A percentile compares a stretch with the other conserved stretches of the same genome.
Evolutionary conservation across 2,888 invertebrate genomes (phyloP).

Genomic region (Deilephila elpenor): DNA sequence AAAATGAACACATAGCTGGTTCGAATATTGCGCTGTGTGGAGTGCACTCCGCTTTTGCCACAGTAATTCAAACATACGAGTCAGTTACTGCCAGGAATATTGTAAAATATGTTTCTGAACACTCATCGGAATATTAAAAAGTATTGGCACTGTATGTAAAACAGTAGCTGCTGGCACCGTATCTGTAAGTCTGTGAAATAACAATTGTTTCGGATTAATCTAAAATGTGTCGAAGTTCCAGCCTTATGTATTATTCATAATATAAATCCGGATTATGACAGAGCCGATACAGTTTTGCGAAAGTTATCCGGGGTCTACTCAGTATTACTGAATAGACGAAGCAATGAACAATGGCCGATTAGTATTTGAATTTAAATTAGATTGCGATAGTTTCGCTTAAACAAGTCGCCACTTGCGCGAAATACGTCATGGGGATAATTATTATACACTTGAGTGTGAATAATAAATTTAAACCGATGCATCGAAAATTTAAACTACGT

Average conservation of each 20-base stretch:
- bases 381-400: conserved; percentile 19
- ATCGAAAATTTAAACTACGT: too few species aligned
- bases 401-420: neutral
- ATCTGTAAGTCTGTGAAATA: conserved; percentile 19
- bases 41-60: conserved; percentile 47
- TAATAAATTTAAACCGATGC: too few species aligned
- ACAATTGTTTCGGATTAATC: conserved; percentile 50
- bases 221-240: conserved; percentile 50
- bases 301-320: conserved; percentile 35
- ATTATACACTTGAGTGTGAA: neutral
- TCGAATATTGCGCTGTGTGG: conserved; percentile 35
- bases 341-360: conserved; percentile 21
- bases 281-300: conserved; percentile 46
- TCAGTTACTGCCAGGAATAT: conserved; percentile 43
- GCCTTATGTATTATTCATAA: conserved; percentile 56
- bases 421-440: conserved; percentile 3
- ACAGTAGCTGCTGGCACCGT: conserved; percentile 9
- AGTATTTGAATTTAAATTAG: conserved; percentile 26
- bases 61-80: conserved; percentile 54
- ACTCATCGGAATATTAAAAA: conserved; percentile 32
- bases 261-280: conserved; percentile 49
- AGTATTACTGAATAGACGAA: conserved; percentile 28
- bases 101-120: conserved; percentile 44
- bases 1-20: conserved; percentile 9
- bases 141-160: conserved; percentile 34